Percentiles rank a stretch among this genome's conserved stretches.
phyloP scores from a whole-genome alignment of 2,797 vertebrate species.

The Dermochelys coriacea region DNA sequence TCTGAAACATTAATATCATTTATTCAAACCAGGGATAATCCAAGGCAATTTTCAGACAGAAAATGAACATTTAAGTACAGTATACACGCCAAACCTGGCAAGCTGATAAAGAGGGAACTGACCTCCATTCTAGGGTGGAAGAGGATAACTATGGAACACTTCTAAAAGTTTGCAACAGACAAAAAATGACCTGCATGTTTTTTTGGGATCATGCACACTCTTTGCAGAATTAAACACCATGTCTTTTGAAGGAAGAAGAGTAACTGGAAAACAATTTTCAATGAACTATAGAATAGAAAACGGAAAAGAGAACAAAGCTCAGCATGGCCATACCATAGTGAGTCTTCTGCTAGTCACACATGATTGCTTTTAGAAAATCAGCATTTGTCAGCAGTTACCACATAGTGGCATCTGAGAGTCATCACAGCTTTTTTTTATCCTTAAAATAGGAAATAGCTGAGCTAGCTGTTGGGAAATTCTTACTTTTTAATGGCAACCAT shows the following conservation, averaged over 20 bases:
- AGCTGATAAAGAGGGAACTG: not conserved
- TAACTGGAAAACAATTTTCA: rapidly evolving
- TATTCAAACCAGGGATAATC: not conserved
- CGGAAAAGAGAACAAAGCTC: not conserved
- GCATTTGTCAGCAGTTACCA: not conserved
- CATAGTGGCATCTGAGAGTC: not conserved
- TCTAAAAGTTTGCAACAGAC: not conserved
- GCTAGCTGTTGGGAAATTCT: rapidly evolving
- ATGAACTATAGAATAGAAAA: rapidly evolving
- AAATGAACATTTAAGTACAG: not conserved
- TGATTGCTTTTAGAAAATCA: not conserved
- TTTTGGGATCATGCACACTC: rapidly evolving
- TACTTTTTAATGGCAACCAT: rapidly evolving
- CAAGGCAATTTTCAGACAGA: not conserved
- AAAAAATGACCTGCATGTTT: not conserved
- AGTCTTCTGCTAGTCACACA: not conserved
- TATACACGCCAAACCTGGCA: not conserved
- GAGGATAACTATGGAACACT: not conserved
- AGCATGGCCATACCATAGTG: not conserved
- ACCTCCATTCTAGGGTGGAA: not conserved
- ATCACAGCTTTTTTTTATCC: rapidly evolving
- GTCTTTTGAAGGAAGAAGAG: rapidly evolving
- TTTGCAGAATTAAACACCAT: rapidly evolving
- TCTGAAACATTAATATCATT: not conserved
- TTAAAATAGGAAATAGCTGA: rapidly evolving